Evolutionary conservation across 2,113 vertebrate genomes (phyloP).

Genomic region (Daubentonia madagascariensis): DNA sequence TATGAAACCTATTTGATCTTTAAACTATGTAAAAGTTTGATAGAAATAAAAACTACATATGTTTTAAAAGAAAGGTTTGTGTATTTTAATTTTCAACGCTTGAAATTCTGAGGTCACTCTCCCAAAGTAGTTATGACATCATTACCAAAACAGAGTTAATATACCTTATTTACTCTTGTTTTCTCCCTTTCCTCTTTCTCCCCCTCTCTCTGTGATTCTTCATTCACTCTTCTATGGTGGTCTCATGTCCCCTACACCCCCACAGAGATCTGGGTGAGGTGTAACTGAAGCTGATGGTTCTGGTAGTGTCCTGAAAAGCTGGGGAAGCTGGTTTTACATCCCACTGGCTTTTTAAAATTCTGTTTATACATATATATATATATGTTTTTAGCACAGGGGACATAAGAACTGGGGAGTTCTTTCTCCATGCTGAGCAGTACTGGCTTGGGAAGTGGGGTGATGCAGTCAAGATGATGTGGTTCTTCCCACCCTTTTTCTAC

Average conservation of each 20-base stretch:
- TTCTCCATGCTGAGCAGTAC: neutral
- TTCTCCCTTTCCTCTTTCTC: neutral
- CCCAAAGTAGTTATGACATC: neutral
- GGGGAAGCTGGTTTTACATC: neutral
- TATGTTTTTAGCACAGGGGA: neutral
- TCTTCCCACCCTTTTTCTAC: neutral
- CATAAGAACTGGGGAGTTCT: neutral
- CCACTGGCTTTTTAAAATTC: neutral
- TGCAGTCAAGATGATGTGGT: neutral
- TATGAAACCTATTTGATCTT: neutral
- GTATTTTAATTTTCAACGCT: neutral
- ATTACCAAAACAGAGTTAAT: neutral
- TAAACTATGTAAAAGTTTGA: neutral
- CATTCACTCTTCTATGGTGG: neutral
- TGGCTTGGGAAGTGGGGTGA: accelerated
- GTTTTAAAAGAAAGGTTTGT: neutral
- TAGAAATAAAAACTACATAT: neutral
- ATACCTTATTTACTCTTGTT: neutral
- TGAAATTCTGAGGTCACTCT: neutral
- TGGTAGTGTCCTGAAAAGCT: neutral
- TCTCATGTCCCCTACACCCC: neutral
- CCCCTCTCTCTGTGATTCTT: neutral
- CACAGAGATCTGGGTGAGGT: too few species aligned
- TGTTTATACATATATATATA: too few species aligned
- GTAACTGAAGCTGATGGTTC: neutral